Evolutionary conservation across 2,113 vertebrate genomes (phyloP), one percentile per base, ranked within the genome.

Genomic region (Megatriorchis doriae): DNA sequence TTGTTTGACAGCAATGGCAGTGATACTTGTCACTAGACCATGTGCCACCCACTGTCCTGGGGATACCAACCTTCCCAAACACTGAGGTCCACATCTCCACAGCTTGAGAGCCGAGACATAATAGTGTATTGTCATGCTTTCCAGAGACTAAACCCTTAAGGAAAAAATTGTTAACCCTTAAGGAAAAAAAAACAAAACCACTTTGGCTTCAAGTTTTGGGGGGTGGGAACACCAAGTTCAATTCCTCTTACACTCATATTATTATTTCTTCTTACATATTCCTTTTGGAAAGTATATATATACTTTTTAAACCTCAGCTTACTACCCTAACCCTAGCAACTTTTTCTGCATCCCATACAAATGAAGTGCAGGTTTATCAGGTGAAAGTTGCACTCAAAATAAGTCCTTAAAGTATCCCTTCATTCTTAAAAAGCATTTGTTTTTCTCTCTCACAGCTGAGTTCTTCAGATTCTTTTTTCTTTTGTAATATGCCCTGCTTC

Each of bases 401-500:
- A n/a, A n/a, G 11, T 62, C 59, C 25, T 70, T 23, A 73, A 77
- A 86, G 32, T 31, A 59, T 31, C 25, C 7, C 8, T 66, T 53
- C 6, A 29, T 80, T 86, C 36, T 80, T 88, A 27, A 77, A 73
- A 68, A 67, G 0, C 14, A 29, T 48, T 48, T 9, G 2, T 72
- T 88, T 88, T 86, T 93, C 32, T 84, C 42, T 50, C 22, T 68
- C 23, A 11, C 15, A 4, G 3, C 10, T 75, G 23, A 93, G 11
- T 14, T 67, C 22, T 94, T 92, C 45, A 38, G 18, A 48, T 42
- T 47, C 9, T 52, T 73, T 81, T 77, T 86, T 50, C 5, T 52
- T 68, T 72, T 55, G 9, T 16, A 50, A 48, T 55, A 45, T 58
- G 43, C 4, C 19, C 5, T 0, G 0, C 38, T 85, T 82, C 31